Percentiles rank a stretch among this genome's conserved stretches.
These are phyloP conservation scores for Oriolus oriolus DNA, from an alignment of 2,113 vertebrate genomes.

Conservation along the genomic window DNA sequence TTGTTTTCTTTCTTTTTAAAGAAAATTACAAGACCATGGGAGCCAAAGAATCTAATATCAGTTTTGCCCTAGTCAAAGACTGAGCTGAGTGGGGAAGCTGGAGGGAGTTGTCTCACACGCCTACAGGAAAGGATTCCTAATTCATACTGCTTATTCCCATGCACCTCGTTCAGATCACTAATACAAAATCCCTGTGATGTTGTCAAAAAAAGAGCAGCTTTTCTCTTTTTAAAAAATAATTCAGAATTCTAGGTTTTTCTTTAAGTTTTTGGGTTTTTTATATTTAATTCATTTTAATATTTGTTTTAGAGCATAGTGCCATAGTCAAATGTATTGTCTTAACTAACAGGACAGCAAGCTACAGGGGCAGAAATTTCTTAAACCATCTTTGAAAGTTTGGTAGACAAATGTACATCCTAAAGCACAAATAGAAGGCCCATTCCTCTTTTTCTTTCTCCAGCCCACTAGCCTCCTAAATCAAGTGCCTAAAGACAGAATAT, in stretches of 20 bases:
- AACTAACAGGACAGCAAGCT: not conserved
- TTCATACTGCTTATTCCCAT: not conserved
- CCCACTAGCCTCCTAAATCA: not conserved
- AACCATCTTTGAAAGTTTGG: not conserved
- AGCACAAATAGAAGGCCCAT: not conserved
- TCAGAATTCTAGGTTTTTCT: not conserved
- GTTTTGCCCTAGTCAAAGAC: not conserved
- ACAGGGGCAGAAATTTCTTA: not conserved
- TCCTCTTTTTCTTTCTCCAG: not conserved
- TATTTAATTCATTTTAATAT: not conserved
- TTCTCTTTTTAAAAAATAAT: not conserved
- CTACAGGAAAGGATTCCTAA: not conserved
- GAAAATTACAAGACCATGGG: not conserved
- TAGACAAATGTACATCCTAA: not conserved
- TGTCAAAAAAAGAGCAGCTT: not conserved
- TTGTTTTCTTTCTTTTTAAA: not conserved
- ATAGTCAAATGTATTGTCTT: not conserved
- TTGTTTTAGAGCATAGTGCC: not conserved
- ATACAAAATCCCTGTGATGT: not conserved
- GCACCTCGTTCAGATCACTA: not conserved
- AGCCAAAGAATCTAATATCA: not conserved
- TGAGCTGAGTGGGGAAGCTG: not conserved
- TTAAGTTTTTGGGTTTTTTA: not conserved
- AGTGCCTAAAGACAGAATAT: not conserved
- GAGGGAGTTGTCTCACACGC: not conserved